phyloP scores from a whole-genome alignment of 2,888 invertebrate species.

The Heterodera filipjevi region DNA sequence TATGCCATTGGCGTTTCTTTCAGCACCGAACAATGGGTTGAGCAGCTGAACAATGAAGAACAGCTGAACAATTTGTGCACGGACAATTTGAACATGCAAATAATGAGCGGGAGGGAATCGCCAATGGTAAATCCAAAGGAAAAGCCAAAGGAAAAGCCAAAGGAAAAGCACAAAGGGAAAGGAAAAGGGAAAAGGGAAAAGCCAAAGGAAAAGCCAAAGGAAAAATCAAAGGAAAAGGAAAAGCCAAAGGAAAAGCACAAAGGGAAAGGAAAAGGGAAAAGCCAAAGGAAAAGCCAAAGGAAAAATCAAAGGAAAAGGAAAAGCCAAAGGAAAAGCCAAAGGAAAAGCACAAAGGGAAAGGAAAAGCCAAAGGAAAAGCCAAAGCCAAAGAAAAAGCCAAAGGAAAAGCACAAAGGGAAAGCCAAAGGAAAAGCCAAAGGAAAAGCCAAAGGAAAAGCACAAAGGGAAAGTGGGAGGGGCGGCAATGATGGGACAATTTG shows the following conservation, averaged over 20 bases:
- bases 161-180: too few relatives aligned
- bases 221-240: too few relatives aligned
- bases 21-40: conserved; percentile 40
- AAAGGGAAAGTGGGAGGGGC: background rate
- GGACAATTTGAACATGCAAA: conserved; percentile 49
- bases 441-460: too few relatives aligned
- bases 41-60: conserved; percentile 43
- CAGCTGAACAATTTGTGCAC: conserved; percentile 44
- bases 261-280: too few relatives aligned
- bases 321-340: too few relatives aligned
- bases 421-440: too few relatives aligned
- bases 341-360: too few relatives aligned
- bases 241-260: too few relatives aligned
- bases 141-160: background rate
- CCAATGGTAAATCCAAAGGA: conserved; percentile 38
- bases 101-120: conserved; percentile 44
- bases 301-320: background rate
- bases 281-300: too few relatives aligned
- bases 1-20: background rate
- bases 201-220: background rate
- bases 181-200: too few relatives aligned
- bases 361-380: background rate
- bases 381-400: background rate
- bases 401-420: too few relatives aligned
- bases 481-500: too few relatives aligned